A percentile compares a stretch with the other conserved stretches of the same genome.
Evolutionary conservation across 1,140 invertebrate genomes (phyloP).

Genomic region (Lithobius niger): DNA sequence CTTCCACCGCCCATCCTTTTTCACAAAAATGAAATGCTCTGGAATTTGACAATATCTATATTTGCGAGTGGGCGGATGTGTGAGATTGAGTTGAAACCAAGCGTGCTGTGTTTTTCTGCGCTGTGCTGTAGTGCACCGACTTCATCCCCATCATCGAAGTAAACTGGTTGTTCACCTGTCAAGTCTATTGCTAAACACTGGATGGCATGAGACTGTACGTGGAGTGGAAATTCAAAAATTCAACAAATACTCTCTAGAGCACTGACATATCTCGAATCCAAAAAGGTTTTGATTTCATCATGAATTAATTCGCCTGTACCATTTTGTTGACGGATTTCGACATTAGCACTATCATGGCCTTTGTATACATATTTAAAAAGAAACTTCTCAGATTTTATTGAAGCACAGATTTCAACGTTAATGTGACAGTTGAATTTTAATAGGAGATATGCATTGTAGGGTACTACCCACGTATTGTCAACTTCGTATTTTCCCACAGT

Average conservation of each 20-base stretch:
- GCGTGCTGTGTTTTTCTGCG: no score
- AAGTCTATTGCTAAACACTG: conserved; percentile 31
- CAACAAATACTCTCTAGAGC: conserved; percentile 31
- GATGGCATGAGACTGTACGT: conserved; percentile 27
- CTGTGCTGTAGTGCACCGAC: neutral
- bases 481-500: no score
- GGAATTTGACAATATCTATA: no score
- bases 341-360: no score
- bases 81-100: no score
- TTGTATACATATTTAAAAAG: no score
- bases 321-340: conserved; percentile 17
- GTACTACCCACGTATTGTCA: no score
- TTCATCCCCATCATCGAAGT: conserved; percentile 25
- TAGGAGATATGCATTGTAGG: no score
- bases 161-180: conserved; percentile 28
- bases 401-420: neutral
- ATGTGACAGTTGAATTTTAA: neutral
- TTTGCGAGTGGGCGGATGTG: no score
- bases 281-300: conserved; percentile 22
- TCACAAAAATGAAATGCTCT: no score
- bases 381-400: neutral
- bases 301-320: neutral
- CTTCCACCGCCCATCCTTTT: no score
- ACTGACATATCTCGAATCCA: conserved; percentile 32
- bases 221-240: conserved; percentile 28